Base-by-base conservation (phyloP, 2,888 invertebrate genomes). In the Megastigmus dorsalis region DNA sequence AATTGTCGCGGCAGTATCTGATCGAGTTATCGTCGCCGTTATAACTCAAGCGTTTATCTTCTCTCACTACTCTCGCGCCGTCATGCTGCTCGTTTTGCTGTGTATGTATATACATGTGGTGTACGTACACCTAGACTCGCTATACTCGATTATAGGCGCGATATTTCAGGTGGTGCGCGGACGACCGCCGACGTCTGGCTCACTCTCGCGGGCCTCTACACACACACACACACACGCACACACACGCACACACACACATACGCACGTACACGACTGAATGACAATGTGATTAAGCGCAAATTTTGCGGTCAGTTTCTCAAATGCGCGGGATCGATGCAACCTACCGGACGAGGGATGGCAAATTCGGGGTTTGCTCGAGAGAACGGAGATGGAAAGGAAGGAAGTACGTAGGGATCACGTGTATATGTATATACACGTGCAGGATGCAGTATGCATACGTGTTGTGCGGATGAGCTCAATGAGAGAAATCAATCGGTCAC, bases 211-310 rank as follows among this genome's bases (percentile, higher is more conserved):
- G 26, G 36, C 10, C n/a, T n/a, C n/a, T n/a, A n/a, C n/a, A n/a
- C n/a, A n/a, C n/a, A n/a, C n/a, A n/a, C n/a, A n/a, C n/a, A n/a
- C n/a, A n/a, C n/a, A n/a, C n/a, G n/a, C n/a, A n/a, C n/a, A n/a
- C n/a, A n/a, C n/a, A n/a, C n/a, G n/a, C n/a, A n/a, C n/a, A n/a
- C n/a, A n/a, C n/a, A n/a, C n/a, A n/a, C n/a, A n/a, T n/a, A n/a
- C n/a, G n/a, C n/a, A n/a, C n/a, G n/a, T n/a, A n/a, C n/a, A n/a
- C 28, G 36, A 57, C 43, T 41, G 50, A 55, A 48, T 57, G 43
- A 59, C 54, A 57, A 62, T 62, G 55, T 65, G 54, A 75, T 75
- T 66, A 70, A 70, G 54, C 36, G 66, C 45, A 36, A 70, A 75
- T 75, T 75, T 70, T 30, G 54, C 28, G 60, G 52, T 75, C 55